Evolutionary conservation across 2,797 vertebrate genomes (phyloP), one percentile per base, ranked within the genome.

Genomic region (Orestias chungarensis): DNA sequence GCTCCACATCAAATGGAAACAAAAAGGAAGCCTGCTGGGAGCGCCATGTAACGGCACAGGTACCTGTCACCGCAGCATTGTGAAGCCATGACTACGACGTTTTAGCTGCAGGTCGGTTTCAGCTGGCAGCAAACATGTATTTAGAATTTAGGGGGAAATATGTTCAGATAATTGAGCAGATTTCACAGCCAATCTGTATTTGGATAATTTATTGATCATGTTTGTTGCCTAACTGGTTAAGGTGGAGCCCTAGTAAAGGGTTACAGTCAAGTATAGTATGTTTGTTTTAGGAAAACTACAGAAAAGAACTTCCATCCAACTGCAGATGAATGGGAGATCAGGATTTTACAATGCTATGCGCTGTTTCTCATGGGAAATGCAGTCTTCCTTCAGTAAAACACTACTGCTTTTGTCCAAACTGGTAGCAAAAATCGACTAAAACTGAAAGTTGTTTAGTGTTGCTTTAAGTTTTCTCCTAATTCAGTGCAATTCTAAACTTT

Each of bases 61-160:
- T 64, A 64, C 59, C 59, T 71, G 70, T 52, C 40, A 40, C 35
- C 38, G 52, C 20, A 18, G 46, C 70, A 71, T 50, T 42, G 64
- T 25, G 43, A 23, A 68, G 49, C 25, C 35, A 10, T 1, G 4
- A 29, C 46, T 68, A 17, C 49, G 42, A 66, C 69, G 35, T 67
- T 49, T 62, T 31, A 27, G 44, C 69, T 47, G 11, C 14, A 43
- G 27, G 44, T 64, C 69, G 59, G 18, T 25, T 54, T 33, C 35
- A 40, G 66, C 5, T 27, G 35, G n/a, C 47, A 68, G 47, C 20
- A 15, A 52, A 52, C 17, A 52, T 4, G 15, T 10, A 43, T 6
- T 46, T 27, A 43, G 64, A 29, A 6, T 52, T 43, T 52, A 44
- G 15, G 38, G 44, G 29, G 11, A n/a, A 33, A 27, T 44, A 62